Conservation (phyloP, 2,888 invertebrate species). For the Pseudolycoriella hygida region DNA sequence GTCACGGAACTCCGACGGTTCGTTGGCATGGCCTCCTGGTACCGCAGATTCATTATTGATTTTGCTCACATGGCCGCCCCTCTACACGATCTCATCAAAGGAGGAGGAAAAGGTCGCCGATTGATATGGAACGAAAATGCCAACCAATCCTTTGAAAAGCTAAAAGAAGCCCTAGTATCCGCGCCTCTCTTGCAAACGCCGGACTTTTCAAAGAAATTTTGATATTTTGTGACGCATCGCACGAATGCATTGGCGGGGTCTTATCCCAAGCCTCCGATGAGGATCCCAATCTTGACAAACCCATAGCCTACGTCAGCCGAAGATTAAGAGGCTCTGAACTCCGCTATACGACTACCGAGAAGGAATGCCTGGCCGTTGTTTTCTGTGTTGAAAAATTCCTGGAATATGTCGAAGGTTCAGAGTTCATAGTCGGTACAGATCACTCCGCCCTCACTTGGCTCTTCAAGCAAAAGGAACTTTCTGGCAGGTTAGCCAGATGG, state of each 20-base stretch:
- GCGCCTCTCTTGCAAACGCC: neutral
- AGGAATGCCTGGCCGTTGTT: no score
- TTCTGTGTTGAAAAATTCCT: no score
- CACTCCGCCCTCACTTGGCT: no score
- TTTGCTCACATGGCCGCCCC: neutral
- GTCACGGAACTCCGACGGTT: slow-evolving; percentile 1
- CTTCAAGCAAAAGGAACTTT: neutral
- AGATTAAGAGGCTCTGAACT: neutral
- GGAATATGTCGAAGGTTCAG: no score
- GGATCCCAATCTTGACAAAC: no score
- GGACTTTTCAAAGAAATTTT: neutral
- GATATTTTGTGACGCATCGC: neutral
- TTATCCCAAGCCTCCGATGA: no score
- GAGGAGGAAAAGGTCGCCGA: neutral
- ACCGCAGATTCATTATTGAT: neutral
- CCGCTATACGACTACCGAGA: neutral
- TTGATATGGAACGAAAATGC: neutral
- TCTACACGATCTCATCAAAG: neutral
- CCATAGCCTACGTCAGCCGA: neutral
- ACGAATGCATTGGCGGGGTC: neutral
- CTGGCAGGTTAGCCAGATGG: neutral
- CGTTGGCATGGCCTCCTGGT: slow-evolving; percentile 1
- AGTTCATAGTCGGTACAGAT: no score
- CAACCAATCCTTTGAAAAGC: neutral
- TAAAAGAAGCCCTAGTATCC: no score